Conservation (phyloP, 1,140 invertebrate genomes). For the Euwallacea fornicatus region DNA sequence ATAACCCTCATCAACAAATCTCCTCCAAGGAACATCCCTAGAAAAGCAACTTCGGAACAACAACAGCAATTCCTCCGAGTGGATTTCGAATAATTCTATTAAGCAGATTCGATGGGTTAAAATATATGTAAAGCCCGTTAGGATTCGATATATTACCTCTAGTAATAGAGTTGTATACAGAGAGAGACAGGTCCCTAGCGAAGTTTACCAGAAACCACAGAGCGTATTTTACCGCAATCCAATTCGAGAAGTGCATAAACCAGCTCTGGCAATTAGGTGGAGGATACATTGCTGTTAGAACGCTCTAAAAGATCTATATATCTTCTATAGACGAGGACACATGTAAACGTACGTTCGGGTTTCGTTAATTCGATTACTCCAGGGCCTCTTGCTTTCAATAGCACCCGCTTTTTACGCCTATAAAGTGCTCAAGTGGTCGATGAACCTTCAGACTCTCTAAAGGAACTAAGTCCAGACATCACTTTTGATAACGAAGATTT, state of each 20-base stretch:
- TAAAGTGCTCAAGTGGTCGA: constrained; percentile 12
- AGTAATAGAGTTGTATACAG: constrained; percentile 48
- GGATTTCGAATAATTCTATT: constrained; percentile 49
- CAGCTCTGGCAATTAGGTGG: constrained; percentile 51
- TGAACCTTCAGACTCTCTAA: constrained; percentile 7
- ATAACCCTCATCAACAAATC: not conserved
- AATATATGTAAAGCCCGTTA: constrained; percentile 47
- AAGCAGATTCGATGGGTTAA: constrained; percentile 48
- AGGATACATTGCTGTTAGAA: constrained; percentile 48
- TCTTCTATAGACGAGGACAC: constrained; percentile 36
- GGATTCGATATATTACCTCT: constrained; percentile 51
- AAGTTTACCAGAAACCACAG: constrained; percentile 53
- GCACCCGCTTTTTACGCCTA: not conserved
- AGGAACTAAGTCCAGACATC: not conserved
- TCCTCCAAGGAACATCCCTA: not conserved
- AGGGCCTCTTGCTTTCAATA: constrained; percentile 4
- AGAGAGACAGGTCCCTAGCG: constrained; percentile 49
- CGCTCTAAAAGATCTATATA: constrained; percentile 44
- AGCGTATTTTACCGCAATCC: constrained; percentile 54
- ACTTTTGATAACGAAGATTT: not conserved
- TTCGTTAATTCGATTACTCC: constrained; percentile 42
- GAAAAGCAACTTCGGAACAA: constrained; percentile 1
- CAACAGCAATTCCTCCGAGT: constrained; percentile 44
- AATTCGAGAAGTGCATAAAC: constrained; percentile 54
- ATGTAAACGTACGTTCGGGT: constrained; percentile 38